Evolutionary conservation across 2,797 vertebrate genomes (phyloP).

Genomic region (Pitangus sulphuratus): DNA sequence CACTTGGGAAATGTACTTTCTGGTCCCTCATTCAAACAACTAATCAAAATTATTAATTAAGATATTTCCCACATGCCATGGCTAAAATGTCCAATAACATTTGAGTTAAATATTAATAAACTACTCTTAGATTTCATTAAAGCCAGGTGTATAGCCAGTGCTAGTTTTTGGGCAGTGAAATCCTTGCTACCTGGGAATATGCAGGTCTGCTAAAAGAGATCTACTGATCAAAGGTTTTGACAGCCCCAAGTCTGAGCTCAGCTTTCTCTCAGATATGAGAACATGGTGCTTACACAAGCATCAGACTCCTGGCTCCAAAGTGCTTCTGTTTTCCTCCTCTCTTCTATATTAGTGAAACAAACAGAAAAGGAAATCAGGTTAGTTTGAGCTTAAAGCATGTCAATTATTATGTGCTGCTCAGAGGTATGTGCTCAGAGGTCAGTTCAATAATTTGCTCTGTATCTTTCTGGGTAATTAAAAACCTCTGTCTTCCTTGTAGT

Average conservation of each 20-base stretch:
- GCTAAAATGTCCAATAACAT: background rate
- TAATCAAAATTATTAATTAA: background rate
- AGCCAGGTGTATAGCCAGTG: background rate
- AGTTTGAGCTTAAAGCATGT: background rate
- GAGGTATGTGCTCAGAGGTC: background rate
- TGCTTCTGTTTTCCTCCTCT: background rate
- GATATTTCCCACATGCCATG: background rate
- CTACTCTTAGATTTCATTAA: background rate
- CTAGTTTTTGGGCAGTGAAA: background rate
- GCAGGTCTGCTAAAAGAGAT: background rate
- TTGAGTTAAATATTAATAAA: background rate
- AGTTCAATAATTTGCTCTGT: background rate
- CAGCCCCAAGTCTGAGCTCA: background rate
- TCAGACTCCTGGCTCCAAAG: background rate
- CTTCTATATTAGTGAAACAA: background rate
- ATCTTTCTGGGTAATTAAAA: background rate
- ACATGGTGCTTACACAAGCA: accelerated
- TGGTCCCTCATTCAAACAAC: background rate
- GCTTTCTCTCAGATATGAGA: background rate
- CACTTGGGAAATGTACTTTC: background rate
- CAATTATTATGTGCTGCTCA: background rate
- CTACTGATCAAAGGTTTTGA: background rate
- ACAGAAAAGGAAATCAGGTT: background rate
- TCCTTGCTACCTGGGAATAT: background rate
- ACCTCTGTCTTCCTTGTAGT: background rate